These are phyloP conservation scores for Ariolimax columbianus DNA, from an alignment of 2,888 invertebrate species.

Conservation along the genomic window DNA sequence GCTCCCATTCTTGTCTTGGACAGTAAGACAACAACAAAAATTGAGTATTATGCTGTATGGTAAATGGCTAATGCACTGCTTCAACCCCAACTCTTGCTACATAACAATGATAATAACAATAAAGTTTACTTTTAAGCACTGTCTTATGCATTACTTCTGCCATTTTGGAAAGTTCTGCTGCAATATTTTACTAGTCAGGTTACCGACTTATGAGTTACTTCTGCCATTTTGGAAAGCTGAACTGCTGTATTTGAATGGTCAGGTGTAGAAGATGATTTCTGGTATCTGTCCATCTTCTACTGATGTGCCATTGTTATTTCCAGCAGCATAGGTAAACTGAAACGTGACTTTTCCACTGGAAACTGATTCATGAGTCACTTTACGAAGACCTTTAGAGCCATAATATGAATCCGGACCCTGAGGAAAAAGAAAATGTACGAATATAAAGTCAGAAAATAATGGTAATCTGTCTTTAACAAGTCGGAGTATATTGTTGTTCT, in stretches of 20 bases:
- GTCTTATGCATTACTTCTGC: neutral
- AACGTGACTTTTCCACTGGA: constrained; percentile 88
- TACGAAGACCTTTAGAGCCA: constrained; percentile 88
- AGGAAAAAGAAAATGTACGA: constrained; percentile 45
- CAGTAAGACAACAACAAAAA: no score
- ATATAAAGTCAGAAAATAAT: neutral
- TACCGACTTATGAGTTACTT: neutral
- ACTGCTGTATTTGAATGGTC: constrained; percentile 37
- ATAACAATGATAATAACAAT: neutral
- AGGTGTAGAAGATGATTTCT: constrained; percentile 88
- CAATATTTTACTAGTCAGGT: neutral
- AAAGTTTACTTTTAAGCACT: no score
- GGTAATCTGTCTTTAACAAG: neutral
- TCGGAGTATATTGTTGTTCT: no score
- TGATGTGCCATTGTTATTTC: constrained; percentile 91
- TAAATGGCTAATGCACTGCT: neutral
- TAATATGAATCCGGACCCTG: constrained; percentile 93
- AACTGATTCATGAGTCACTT: constrained; percentile 87
- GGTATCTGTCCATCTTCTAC: constrained; percentile 93
- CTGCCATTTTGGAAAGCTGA: neutral
- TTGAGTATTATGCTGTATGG: no score
- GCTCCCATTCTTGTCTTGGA: no score
- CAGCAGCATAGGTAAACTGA: constrained; percentile 90
- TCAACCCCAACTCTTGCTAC: no score
- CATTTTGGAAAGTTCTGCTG: neutral